Percentiles rank a stretch among this genome's conserved stretches.
phyloP scores from a whole-genome alignment of 2,113 vertebrate genomes.

The Formicarius rufipectus region DNA sequence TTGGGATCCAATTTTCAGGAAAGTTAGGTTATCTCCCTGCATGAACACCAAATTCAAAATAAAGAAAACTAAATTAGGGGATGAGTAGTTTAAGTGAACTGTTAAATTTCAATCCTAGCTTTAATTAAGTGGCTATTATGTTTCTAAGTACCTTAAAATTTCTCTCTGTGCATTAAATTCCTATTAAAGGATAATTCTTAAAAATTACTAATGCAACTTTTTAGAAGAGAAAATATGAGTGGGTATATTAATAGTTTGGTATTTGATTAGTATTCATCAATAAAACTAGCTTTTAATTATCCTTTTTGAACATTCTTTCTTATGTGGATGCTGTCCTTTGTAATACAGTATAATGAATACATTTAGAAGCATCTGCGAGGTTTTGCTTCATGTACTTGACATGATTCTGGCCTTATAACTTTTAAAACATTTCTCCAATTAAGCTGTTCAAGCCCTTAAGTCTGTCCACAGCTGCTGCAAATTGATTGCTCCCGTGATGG shows the following conservation, averaged over 20 bases:
- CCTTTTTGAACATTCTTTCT: neutral
- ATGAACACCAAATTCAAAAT: neutral
- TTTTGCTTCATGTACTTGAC: conserved; percentile 59
- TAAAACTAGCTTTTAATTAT: neutral
- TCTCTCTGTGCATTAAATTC: neutral
- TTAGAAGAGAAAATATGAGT: neutral
- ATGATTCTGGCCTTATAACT: conserved; percentile 64
- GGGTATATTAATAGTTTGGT: neutral
- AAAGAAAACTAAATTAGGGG: neutral
- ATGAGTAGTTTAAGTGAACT: neutral
- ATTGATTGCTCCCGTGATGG: conserved; percentile 59
- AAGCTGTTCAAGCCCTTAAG: conserved; percentile 55
- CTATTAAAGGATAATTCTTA: neutral
- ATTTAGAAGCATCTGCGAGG: conserved; percentile 22
- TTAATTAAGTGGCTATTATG: conserved; percentile 1
- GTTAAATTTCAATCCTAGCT: conserved; percentile 2
- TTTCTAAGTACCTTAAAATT: conserved; percentile 1
- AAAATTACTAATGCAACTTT: neutral
- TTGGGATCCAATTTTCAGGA: neutral
- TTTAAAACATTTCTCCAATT: conserved; percentile 66
- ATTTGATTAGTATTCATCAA: neutral
- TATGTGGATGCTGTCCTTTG: neutral
- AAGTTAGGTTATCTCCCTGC: neutral
- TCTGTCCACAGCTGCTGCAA: conserved; percentile 50
- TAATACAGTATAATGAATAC: neutral